Evolutionary conservation across 2,888 invertebrate genomes (phyloP).

Genomic region (Rhamnusium bicolor): DNA sequence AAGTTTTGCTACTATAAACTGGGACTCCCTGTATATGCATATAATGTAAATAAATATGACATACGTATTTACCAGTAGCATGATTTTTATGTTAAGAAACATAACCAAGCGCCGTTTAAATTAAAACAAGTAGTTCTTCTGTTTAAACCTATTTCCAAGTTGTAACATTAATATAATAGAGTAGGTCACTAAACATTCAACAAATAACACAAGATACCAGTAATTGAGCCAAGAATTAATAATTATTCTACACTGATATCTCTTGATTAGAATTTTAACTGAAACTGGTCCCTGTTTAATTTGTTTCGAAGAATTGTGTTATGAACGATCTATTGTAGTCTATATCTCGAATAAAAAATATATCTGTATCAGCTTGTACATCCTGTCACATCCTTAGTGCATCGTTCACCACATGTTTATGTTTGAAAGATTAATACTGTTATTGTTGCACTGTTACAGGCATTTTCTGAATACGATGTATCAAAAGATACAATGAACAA

Average conservation of each 20-base stretch:
- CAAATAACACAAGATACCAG: too few relatives aligned
- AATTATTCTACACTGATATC: neutral
- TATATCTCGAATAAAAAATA: neutral
- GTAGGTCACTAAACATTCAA: too few relatives aligned
- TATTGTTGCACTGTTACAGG: slow-evolving; percentile 10
- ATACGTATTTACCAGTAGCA: too few relatives aligned
- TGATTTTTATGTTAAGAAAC: too few relatives aligned
- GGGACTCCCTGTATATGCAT: too few relatives aligned
- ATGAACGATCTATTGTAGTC: slow-evolving; percentile 3
- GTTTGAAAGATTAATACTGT: neutral
- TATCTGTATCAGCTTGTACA: neutral
- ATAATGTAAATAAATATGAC: too few relatives aligned
- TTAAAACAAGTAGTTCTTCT: too few relatives aligned
- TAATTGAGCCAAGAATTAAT: too few relatives aligned
- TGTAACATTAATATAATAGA: too few relatives aligned
- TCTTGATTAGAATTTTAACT: neutral
- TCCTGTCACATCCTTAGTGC: slow-evolving; percentile 7
- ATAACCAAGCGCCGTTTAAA: too few relatives aligned
- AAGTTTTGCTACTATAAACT: too few relatives aligned
- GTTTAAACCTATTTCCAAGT: too few relatives aligned
- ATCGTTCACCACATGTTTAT: slow-evolving; percentile 4
- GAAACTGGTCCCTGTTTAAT: neutral
- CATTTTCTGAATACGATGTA: neutral
- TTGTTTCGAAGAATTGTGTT: neutral
- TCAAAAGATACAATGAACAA: slow-evolving; percentile 13